These are phyloP conservation scores for Borostomias antarcticus DNA, from an alignment of 2,797 vertebrate genomes.

Conservation along the genomic window DNA sequence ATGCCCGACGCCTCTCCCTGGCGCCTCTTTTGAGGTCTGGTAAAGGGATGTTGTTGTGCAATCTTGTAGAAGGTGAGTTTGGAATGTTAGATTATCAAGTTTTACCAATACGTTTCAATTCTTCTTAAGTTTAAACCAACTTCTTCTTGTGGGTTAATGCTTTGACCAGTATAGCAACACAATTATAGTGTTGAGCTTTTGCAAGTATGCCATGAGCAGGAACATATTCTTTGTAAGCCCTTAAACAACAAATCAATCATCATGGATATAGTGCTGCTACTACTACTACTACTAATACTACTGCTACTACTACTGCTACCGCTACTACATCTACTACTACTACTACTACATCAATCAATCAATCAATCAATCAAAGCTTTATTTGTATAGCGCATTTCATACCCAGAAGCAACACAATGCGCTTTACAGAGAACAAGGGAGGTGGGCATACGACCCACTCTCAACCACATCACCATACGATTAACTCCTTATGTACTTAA, in stretches of 20 bases:
- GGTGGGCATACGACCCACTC: no score
- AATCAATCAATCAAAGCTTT: no score
- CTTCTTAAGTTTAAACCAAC: neutral
- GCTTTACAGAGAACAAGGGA: no score
- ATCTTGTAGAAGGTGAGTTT: neutral
- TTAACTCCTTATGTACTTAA: neutral
- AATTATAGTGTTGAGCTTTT: neutral
- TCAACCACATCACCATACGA: neutral
- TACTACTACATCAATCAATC: no score
- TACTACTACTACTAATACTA: no score
- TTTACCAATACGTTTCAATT: neutral
- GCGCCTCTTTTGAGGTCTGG: neutral
- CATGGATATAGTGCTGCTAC: no score
- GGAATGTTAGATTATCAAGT: neutral
- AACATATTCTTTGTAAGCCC: neutral
- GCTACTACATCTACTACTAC: no score
- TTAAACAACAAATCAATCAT: neutral
- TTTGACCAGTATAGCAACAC: neutral
- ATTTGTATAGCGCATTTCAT: no score
- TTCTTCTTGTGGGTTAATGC: no score
- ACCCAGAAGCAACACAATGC: no score
- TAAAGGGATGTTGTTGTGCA: neutral
- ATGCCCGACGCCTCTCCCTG: neutral
- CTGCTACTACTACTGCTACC: no score
- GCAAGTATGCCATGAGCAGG: neutral